phyloP scores from a whole-genome alignment of 2,113 vertebrate genomes.

The Oncorhynchus clarkii region DNA sequence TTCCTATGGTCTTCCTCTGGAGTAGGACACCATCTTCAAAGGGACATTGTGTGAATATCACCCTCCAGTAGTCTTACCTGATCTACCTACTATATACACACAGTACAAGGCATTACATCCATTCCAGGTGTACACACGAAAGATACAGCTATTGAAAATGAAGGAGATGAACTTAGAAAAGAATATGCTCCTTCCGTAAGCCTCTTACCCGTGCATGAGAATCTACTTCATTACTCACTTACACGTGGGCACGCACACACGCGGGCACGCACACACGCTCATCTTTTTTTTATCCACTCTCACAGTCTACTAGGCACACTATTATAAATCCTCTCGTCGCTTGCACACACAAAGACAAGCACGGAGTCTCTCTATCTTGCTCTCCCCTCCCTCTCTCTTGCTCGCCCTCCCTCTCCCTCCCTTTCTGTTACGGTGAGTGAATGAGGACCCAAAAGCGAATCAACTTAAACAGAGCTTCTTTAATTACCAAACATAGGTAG shows the following conservation, averaged over 20 bases:
- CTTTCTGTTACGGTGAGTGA: too few relatives aligned
- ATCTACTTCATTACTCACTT: slow-evolving; percentile 24
- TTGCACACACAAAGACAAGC: slow-evolving; percentile 21
- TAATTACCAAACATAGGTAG: too few relatives aligned
- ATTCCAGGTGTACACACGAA: slow-evolving; percentile 66
- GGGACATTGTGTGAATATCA: slow-evolving; percentile 58
- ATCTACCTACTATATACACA: slow-evolving; percentile 40
- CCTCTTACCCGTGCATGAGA: slow-evolving; percentile 62
- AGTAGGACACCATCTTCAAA: slow-evolving; percentile 46
- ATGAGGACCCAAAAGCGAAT: too few relatives aligned
- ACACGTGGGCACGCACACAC: neutral
- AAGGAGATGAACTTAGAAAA: slow-evolving; percentile 73
- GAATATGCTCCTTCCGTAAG: slow-evolving; percentile 66
- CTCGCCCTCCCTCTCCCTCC: slow-evolving; percentile 10
- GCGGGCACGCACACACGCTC: slow-evolving; percentile 19
- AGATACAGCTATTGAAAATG: slow-evolving; percentile 73
- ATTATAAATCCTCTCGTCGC: slow-evolving; percentile 21
- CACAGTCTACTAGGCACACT: slow-evolving; percentile 44
- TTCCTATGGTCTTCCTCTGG: slow-evolving; percentile 32
- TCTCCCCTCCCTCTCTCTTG: neutral
- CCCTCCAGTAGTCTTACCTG: slow-evolving; percentile 52
- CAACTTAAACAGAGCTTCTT: too few relatives aligned
- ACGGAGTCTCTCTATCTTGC: neutral
- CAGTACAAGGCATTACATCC: slow-evolving; percentile 3
- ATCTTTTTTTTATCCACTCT: slow-evolving; percentile 11